Evolutionary conservation across 2,797 vertebrate genomes (phyloP).

Genomic region (Heterohyrax brucei): DNA sequence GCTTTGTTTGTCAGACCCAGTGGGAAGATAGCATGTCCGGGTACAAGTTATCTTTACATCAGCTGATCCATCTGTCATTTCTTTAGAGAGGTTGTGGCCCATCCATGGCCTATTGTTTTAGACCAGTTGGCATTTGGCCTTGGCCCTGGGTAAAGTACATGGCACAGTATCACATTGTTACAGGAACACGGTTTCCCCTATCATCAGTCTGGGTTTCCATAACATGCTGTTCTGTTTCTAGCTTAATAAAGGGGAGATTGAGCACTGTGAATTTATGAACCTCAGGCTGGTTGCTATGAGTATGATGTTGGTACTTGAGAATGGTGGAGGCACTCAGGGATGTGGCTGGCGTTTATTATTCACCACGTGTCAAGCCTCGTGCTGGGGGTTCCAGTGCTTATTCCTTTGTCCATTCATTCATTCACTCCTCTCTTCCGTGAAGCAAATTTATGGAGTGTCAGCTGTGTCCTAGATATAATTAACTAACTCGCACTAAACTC

Average conservation of each 20-base stretch:
- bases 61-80: constrained; percentile 15
- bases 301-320: background rate
- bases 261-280: background rate
- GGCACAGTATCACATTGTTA: background rate
- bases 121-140: constrained; percentile 44
- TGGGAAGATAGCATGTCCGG: constrained; percentile 42
- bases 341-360: background rate
- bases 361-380: background rate
- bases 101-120: background rate
- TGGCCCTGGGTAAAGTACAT: background rate
- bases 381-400: background rate
- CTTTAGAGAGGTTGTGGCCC: background rate
- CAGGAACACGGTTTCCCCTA: background rate
- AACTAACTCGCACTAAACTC: background rate
- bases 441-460: background rate
- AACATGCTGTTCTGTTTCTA: background rate
- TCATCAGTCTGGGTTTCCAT: constrained; percentile 40
- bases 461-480: background rate
- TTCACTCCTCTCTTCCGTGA: background rate
- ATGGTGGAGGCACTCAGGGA: background rate
- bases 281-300: constrained; percentile 52
- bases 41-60: constrained; percentile 12
- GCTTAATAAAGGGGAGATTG: background rate
- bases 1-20: background rate
- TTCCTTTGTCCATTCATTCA: background rate